phyloP scores from a whole-genome alignment of 2,888 invertebrate species.

The Trachelus stipa region DNA sequence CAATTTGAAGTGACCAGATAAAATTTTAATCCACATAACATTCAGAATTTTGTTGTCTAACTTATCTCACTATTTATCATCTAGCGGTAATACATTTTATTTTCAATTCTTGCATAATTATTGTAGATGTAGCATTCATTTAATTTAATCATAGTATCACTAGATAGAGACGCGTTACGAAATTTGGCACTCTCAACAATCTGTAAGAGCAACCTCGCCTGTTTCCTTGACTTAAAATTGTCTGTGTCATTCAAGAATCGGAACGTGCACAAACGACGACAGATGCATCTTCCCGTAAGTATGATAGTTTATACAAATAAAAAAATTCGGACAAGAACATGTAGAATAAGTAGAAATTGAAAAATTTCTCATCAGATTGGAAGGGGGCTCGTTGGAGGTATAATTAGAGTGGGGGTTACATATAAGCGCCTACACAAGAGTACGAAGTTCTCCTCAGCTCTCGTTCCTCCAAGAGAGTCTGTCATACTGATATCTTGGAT shows the following conservation, averaged over 20 bases:
- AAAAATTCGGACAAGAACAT: not conserved
- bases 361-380: not conserved
- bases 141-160: not conserved
- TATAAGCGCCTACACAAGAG: too few species aligned
- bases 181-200: not conserved
- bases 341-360: not conserved
- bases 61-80: too few species aligned
- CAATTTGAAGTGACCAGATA: not conserved
- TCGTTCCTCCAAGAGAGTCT: too few species aligned
- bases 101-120: not conserved
- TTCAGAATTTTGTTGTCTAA: not conserved
- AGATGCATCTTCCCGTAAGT: not conserved
- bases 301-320: not conserved
- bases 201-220: not conserved
- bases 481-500: too few species aligned
- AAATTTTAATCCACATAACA: not conserved
- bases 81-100: not conserved
- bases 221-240: not conserved
- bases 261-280: not conserved
- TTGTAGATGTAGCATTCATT: not conserved
- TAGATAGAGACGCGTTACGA: not conserved
- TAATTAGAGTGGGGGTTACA: too few species aligned
- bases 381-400: too few species aligned
- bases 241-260: not conserved
- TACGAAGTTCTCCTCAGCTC: too few species aligned